These are phyloP conservation scores for Suillia variegata DNA, from an alignment of 2,888 invertebrate species.

Conservation along the genomic window DNA sequence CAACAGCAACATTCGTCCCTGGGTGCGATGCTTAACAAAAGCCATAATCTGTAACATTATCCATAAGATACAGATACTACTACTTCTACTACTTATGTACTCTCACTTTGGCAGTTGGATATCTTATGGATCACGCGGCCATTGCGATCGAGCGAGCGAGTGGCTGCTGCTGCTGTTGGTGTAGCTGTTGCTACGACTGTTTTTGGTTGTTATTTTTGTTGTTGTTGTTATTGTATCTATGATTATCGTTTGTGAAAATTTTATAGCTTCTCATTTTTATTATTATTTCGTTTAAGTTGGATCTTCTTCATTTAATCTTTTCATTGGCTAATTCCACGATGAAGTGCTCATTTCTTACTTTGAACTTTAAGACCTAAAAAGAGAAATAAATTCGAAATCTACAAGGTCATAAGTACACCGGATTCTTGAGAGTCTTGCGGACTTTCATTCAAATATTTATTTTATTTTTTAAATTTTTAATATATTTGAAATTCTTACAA, in stretches of 20 bases:
- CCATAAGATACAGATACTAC: constrained; percentile 30
- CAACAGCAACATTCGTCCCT: background rate
- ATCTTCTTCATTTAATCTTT: no score
- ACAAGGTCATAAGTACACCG: no score
- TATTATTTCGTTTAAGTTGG: constrained; percentile 17
- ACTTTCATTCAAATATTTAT: no score
- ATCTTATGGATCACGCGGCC: constrained; percentile 16
- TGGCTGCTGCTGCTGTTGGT: background rate
- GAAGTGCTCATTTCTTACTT: no score
- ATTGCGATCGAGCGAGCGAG: background rate
- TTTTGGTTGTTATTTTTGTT: background rate
- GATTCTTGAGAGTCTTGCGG: no score
- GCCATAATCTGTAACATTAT: constrained; percentile 46
- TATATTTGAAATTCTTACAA: no score
- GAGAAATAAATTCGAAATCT: no score
- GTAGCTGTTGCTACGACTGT: background rate
- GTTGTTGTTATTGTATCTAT: constrained; percentile 20
- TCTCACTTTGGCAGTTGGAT: constrained; percentile 15
- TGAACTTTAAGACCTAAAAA: no score
- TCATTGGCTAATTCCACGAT: no score
- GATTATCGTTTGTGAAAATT: constrained; percentile 45
- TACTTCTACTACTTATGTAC: no score
- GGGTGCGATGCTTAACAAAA: constrained; percentile 20
- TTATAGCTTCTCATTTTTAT: constrained; percentile 44
- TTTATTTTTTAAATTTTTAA: no score